Evolutionary conservation across 30 jellyfish, hydroid and myxozoan species (phyloP), one percentile per base, ranked within the genome.

Genomic region (Phacellophora camtschatica): DNA sequence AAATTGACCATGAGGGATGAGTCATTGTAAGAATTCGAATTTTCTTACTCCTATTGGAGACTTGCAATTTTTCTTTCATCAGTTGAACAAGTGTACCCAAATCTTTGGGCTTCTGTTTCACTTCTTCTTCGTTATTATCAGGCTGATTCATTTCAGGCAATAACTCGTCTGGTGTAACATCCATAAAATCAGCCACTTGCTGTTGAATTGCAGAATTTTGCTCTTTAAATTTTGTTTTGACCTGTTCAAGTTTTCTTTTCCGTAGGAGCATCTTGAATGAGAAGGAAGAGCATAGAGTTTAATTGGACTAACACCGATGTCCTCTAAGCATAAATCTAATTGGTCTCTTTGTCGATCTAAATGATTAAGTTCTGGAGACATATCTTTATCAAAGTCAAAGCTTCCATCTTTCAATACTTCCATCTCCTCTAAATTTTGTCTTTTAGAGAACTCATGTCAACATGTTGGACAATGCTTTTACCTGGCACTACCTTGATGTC

Each of bases 211-310:
- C 11, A 9, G 28, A 24, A 18, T 33, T 37, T 67, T 72, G 39
- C 35, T 41, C 5, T 43, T 67, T 43, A 2, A 72, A 51, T 55
- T 48, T 53, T 31, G n/a, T 27, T 12, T 72, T 22, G 5, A 83
- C 90, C 57, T 83, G 95, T 42, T 73, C 71, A 12, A 83, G 25
- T 62, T 83, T 71, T 72, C 95, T 83, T 65, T 81, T 81, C 93
- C 79, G 54, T 55, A 67, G 27, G 89, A 33, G 24, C 43, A 56
- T 20, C 68, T 83, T 0, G 81, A 51, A 59, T 68, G 82, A 3
- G 80, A 2, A 12, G 85, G 29, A 35, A 59, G 48, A 5, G 50
- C 51, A 64, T 78, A 89, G 36, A 78, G 66, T 27, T 78, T 78
- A 29, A 78, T 27, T 20, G 90, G 90, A 31, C 83, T 43, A 33